Percentiles rank a stretch among this genome's conserved stretches.
These are phyloP conservation scores for Hyla sarda DNA, from an alignment of 2,113 vertebrate species.

Conservation along the genomic window DNA sequence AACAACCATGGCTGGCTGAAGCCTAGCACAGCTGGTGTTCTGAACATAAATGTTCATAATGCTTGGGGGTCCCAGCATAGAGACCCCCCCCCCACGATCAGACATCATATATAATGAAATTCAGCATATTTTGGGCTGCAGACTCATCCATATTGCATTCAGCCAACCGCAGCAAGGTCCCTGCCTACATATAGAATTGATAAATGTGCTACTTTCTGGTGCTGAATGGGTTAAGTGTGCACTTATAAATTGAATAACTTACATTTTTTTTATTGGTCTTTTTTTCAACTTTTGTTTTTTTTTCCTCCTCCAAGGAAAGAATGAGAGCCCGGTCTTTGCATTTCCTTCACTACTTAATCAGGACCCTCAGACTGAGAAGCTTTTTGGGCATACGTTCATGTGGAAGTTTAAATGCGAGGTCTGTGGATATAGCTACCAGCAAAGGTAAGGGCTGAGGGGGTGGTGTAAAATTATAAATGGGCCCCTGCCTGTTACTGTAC, in stretches of 20 bases:
- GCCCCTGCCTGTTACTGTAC: too few species aligned
- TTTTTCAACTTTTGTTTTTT: constrained; percentile 28
- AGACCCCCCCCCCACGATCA: too few species aligned
- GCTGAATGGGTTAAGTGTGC: constrained; percentile 31
- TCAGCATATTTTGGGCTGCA: too few species aligned
- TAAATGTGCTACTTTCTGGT: constrained; percentile 2
- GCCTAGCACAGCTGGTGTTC: too few species aligned
- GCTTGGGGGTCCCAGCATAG: too few species aligned
- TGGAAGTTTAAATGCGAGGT: constrained; percentile 83
- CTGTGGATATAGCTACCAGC: constrained; percentile 77
- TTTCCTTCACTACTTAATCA: constrained; percentile 79
- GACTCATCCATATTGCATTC: not conserved
- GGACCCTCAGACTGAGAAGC: constrained; percentile 75
- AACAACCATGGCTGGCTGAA: too few species aligned
- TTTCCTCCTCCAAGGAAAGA: constrained; percentile 72
- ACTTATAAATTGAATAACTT: too few species aligned
- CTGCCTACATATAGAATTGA: not conserved
- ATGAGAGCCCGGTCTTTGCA: constrained; percentile 88
- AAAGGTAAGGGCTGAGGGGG: constrained; percentile 81
- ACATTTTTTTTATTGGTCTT: not conserved
- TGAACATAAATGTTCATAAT: too few species aligned
- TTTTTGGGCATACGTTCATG: constrained; percentile 79
- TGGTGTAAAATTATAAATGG: too few species aligned
- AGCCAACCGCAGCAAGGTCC: not conserved
- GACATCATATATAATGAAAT: too few species aligned